These are phyloP conservation scores for Sus cebifrons DNA, from an alignment of 2,797 vertebrate species.

Conservation along the genomic window DNA sequence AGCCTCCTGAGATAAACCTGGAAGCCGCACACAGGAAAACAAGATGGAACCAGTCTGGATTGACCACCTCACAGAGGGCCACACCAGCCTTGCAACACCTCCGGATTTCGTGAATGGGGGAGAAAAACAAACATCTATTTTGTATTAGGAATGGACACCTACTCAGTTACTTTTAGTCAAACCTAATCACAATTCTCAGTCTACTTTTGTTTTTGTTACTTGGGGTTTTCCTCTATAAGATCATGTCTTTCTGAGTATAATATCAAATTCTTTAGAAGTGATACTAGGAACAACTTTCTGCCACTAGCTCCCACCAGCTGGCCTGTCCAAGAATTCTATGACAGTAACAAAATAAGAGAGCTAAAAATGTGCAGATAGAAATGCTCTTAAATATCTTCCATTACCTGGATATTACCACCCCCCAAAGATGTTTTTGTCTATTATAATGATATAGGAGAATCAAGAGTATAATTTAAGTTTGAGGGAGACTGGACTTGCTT, in stretches of 20 bases:
- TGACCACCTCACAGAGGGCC: background rate
- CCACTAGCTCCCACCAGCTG: background rate
- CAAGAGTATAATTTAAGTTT: background rate
- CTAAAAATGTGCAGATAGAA: slow-evolving; percentile 5
- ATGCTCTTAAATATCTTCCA: background rate
- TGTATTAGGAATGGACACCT: background rate
- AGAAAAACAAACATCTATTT: background rate
- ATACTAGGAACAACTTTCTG: background rate
- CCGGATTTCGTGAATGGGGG: background rate
- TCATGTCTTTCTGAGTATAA: background rate
- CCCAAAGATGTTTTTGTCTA: background rate
- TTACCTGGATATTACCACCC: background rate
- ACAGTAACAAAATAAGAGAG: background rate
- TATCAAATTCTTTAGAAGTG: background rate
- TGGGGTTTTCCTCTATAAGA: background rate
- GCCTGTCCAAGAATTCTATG: background rate
- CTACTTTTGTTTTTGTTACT: background rate
- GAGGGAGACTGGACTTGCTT: background rate
- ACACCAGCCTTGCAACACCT: background rate
- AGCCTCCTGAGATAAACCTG: background rate
- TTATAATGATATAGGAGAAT: background rate
- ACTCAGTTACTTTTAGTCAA: background rate
- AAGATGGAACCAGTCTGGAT: background rate
- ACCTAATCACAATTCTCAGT: background rate
- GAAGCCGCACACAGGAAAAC: background rate